Evolutionary conservation across 1,140 invertebrate species (phyloP).

Genomic region (Zophobas morio): DNA sequence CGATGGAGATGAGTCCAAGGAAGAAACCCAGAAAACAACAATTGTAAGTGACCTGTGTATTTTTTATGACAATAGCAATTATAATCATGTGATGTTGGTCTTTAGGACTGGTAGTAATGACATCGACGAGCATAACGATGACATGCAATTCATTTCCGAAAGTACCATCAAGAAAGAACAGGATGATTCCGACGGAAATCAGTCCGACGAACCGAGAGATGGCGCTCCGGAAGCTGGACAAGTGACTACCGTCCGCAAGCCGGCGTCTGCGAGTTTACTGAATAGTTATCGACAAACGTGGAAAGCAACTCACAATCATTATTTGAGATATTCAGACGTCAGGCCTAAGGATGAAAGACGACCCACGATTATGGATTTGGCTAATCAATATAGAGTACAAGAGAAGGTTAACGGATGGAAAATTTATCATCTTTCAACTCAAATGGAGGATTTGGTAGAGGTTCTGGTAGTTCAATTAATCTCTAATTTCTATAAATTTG

Average conservation of each 20-base stretch:
- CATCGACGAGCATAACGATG: constrained; percentile 77
- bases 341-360: constrained; percentile 87
- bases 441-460: constrained; percentile 92
- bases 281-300: constrained; percentile 70
- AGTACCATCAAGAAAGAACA: constrained; percentile 67
- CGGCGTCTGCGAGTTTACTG: constrained; percentile 68
- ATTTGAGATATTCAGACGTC: constrained; percentile 89
- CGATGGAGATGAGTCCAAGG: constrained; percentile 72
- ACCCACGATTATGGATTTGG: constrained; percentile 88
- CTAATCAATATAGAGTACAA: constrained; percentile 89
- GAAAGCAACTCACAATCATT: constrained; percentile 83
- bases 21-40: constrained; percentile 86
- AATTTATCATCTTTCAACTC: constrained; percentile 90
- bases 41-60: constrained; percentile 70
- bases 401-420: constrained; percentile 97
- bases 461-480: background rate
- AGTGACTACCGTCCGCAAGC: constrained; percentile 64
- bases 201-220: constrained; percentile 63
- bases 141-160: constrained; percentile 78
- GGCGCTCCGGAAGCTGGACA: constrained; percentile 59
- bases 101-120: constrained; percentile 74
- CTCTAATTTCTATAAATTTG: constrained; percentile 19
- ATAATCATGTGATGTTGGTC: constrained; percentile 37
- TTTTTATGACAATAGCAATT: constrained; percentile 46
- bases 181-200: constrained; percentile 65